Percentiles rank a stretch among this genome's conserved stretches.
Conservation (phyloP, 2,797 vertebrate genomes). For the Pelodytes ibericus region DNA sequence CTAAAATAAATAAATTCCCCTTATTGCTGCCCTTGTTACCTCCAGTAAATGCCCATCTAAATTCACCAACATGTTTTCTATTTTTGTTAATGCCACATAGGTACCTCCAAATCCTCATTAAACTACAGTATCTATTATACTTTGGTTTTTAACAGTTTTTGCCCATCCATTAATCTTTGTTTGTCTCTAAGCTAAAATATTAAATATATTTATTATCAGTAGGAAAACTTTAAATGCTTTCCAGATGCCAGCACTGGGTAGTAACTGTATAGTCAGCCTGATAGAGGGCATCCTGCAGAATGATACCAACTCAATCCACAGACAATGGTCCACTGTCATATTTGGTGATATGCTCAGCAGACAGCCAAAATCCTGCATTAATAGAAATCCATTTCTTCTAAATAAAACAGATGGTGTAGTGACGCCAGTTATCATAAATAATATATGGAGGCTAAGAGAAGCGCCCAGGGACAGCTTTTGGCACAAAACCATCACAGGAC, state of each 20-base stretch:
- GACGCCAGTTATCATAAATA: conserved; percentile 46
- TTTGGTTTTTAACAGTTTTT: conserved; percentile 28
- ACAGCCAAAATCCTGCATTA: background rate
- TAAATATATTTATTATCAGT: background rate
- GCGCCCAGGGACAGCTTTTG: conserved; percentile 20
- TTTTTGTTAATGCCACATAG: conserved; percentile 57
- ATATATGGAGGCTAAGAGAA: conserved; percentile 7
- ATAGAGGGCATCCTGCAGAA: background rate
- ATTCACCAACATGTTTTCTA: conserved; percentile 83
- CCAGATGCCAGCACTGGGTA: conserved; percentile 19
- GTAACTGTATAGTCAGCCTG: conserved; percentile 41
- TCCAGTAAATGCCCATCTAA: conserved; percentile 83
- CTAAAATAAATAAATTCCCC: conserved; percentile 31
- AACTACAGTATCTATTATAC: background rate
- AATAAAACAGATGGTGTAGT: conserved; percentile 36
- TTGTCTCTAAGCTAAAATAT: conserved; percentile 11
- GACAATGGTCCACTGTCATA: conserved; percentile 7
- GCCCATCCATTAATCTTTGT: conserved; percentile 22
- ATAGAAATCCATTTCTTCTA: conserved; percentile 13
- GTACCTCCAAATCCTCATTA: conserved; percentile 69
- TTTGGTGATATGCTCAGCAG: conserved; percentile 12
- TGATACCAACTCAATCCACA: background rate
- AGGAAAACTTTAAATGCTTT: background rate
- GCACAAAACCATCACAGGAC: conserved; percentile 16
- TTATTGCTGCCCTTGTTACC: conserved; percentile 43